These are phyloP conservation scores for Ahaetulla prasina DNA, from an alignment of 2,113 vertebrate genomes.

Conservation along the genomic window DNA sequence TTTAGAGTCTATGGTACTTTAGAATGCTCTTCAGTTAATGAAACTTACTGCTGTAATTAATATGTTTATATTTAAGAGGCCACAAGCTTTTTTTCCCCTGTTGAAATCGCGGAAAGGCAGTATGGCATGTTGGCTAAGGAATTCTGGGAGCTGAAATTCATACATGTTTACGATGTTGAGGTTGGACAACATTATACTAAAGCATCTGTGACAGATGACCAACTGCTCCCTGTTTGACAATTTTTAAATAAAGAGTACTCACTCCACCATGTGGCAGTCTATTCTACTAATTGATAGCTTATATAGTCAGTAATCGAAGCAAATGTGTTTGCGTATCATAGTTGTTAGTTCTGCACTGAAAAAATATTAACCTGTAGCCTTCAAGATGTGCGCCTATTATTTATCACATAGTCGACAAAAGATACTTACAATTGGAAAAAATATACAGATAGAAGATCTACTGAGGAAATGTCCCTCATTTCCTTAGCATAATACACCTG, in stretches of 20 bases:
- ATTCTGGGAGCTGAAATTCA: background rate
- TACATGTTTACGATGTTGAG: background rate
- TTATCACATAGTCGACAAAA: background rate
- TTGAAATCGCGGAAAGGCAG: background rate
- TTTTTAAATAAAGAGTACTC: background rate
- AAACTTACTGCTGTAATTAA: background rate
- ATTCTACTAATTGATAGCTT: background rate
- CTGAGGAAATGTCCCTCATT: background rate
- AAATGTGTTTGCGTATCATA: background rate
- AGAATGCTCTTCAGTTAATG: background rate
- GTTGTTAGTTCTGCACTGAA: background rate
- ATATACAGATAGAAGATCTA: background rate
- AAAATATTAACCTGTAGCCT: background rate
- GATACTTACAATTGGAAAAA: background rate
- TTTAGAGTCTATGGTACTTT: background rate
- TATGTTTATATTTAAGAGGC: background rate
- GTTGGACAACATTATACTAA: background rate
- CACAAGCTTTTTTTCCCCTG: background rate
- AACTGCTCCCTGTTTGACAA: background rate
- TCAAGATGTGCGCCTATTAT: background rate
- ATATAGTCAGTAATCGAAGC: background rate
- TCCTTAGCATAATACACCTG: background rate
- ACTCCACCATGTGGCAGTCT: background rate
- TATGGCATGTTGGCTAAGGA: background rate
- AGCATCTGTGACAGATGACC: background rate